Evolutionary conservation across 2,113 vertebrate species (phyloP), one percentile per base, ranked within the genome.

Genomic region (Apeltes quadracus): DNA sequence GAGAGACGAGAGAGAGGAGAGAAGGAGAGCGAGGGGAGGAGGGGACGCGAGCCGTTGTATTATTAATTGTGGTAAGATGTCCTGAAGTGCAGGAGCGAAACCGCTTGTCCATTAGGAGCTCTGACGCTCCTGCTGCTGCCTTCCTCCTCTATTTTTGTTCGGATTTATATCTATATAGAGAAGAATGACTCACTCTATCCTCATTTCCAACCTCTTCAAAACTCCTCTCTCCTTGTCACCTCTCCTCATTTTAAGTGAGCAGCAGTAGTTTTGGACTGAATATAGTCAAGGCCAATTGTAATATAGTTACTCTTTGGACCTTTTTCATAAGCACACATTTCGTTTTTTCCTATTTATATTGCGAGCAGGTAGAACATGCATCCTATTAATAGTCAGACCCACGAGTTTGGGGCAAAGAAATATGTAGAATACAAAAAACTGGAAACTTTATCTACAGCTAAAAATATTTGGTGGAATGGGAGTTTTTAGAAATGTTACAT

Each of bases 61-160:
- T 90, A 89, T 89, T 90, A 85, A 91, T 85, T 78, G 65, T 75
- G 29, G 56, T 18, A 58, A 83, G 76, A 82, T 62, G 81, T 90
- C 78, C 69, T 72, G 76, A 81, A 83, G 82, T 84, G 79, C 77
- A 83, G 75, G 10, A 85, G 73, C 43, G 69, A 80, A n/a, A 58
- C 56, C 29, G 2, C 57, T 34, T 16, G 58, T 87, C 88, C 88
- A 91, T 91, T 91, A 84, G 81, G 41, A 75, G 74, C 57, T 54
- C 69, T 32, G 81, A 44, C 18, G 22, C 38, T 74, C 36, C 44
- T 66, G 50, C 75, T 29, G 11, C 50, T 72, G 55, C 82, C 55
- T 51, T 68, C 75, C 64, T 54, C 14, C 51, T 67, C 56, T 87
- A 69, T 87, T 85, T 82, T 32, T 56, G 58, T 57, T 77, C 78